Evolutionary conservation across 92 coral and sea anemone species (phyloP).

Genomic region (Desmophyllum pertusum): DNA sequence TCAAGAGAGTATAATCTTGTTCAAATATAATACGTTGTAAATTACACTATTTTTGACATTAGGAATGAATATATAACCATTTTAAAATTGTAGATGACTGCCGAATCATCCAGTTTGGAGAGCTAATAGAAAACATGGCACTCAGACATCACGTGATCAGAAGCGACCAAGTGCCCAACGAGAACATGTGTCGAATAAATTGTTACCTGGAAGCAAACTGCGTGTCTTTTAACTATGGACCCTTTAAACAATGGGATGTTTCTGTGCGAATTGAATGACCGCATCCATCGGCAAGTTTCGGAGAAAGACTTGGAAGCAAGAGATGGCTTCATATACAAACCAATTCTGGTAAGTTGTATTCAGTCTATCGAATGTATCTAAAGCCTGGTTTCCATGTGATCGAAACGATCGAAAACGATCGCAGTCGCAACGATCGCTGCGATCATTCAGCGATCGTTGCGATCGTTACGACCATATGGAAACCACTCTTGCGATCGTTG

Average conservation of each 20-base stretch:
- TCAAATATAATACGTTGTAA: no score
- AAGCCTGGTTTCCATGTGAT: no score
- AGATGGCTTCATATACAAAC: conserved; percentile 5
- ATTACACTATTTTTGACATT: no score
- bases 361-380: no score
- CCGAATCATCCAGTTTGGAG: neutral
- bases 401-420: no score
- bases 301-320: neutral
- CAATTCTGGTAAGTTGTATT: neutral
- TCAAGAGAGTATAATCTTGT: no score
- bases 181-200: neutral
- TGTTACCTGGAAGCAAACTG: conserved; percentile 19
- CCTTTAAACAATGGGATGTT: neutral
- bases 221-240: conserved; percentile 7
- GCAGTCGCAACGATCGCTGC: no score
- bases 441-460: no score
- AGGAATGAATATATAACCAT: no score
- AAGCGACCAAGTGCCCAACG: neutral
- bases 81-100: conserved; percentile 34
- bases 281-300: neutral
- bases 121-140: neutral
- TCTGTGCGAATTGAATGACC: conserved; percentile 6
- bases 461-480: no score
- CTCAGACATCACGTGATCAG: conserved; percentile 4
- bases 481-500: no score